phyloP scores from a whole-genome alignment of 2,888 invertebrate genomes.

The Xanthia icteritia region DNA sequence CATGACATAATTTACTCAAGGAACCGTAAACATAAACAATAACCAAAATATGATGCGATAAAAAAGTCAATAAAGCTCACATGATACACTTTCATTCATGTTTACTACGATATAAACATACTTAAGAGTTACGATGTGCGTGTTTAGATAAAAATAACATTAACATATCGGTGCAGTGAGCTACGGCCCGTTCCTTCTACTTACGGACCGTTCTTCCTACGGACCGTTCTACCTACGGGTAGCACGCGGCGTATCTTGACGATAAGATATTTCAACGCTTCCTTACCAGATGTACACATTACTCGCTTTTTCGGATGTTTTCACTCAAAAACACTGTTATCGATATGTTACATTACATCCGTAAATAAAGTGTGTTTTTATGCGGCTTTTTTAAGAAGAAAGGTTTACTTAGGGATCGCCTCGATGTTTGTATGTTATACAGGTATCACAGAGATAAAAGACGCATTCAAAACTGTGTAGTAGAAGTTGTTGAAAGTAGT shows the following conservation, averaged over 20 bases:
- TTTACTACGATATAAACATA: slow-evolving; percentile 69
- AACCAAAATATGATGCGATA: slow-evolving; percentile 51
- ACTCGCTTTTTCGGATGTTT: slow-evolving; percentile 63
- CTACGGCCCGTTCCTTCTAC: neutral
- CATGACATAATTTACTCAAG: slow-evolving; percentile 26
- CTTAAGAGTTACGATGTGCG: slow-evolving; percentile 68
- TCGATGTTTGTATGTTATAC: slow-evolving; percentile 28
- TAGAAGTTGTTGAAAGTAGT: neutral
- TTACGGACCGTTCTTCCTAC: neutral
- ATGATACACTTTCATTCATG: slow-evolving; percentile 65
- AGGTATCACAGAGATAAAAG: slow-evolving; percentile 11
- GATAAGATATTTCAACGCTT: slow-evolving; percentile 64
- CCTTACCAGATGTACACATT: slow-evolving; percentile 65
- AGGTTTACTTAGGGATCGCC: slow-evolving; percentile 33
- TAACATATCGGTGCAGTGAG: slow-evolving; percentile 59
- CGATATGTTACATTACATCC: slow-evolving; percentile 66
- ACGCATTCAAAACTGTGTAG: neutral
- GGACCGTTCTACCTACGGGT: neutral
- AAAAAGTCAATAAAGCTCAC: slow-evolving; percentile 60
- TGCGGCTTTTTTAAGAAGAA: slow-evolving; percentile 42
- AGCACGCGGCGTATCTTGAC: slow-evolving; percentile 44
- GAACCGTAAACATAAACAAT: slow-evolving; percentile 28
- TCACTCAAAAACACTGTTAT: slow-evolving; percentile 61
- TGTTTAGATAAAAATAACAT: slow-evolving; percentile 71
- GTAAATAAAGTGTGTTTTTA: slow-evolving; percentile 61